Evolutionary conservation across 2,888 invertebrate genomes (phyloP), one percentile per base, ranked within the genome.

Genomic region (Koerneria pararmatus): DNA sequence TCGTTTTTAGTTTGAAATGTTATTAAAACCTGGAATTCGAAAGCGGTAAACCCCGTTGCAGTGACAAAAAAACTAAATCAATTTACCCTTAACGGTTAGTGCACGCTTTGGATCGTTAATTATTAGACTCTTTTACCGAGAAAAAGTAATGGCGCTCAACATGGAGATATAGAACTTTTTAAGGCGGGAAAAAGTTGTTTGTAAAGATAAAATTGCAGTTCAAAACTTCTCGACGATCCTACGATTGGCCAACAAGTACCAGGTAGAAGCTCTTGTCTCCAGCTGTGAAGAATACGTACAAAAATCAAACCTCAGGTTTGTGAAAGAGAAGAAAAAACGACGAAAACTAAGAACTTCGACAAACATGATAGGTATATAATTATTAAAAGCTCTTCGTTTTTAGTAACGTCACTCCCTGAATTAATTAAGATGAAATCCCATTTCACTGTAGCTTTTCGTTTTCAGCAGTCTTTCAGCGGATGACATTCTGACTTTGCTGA

Each of bases 231-330:
- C 71, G 15, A 70, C 78, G 11, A 69, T 78, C 32, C 74, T 80
- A 1, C 76, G 80, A n/a, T 72, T 80, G 22, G 73, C 78, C 19
- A 73, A 74, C 69, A 80, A 80, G 62, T 80, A 80, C 60, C 78
- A 78, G 67, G 77, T 80, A 46, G 68, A 74, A 29, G 59, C 71
- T n/a, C 69, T 80, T 34, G 70, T 74, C 46, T 72, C 76, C 15
- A 75, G 76, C 24, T 80, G 80, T 69, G 74, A 77, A 59, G 66
- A 71, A 29, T 80, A 70, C 65, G 69, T 78, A 46, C 66, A 71
- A n/a, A 62, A 70, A 27, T 68, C 70, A 24, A 68, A 76, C 57
- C 66, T 78, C 53, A 71, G 72, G 78, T 78, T 61, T 74, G 76
- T 71, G 46, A 46, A 46, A 46, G 46, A 46, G 11, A 46, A 46